Base-by-base conservation (phyloP, 2,113 vertebrate species). In the Paraplagusia blochii region DNA sequence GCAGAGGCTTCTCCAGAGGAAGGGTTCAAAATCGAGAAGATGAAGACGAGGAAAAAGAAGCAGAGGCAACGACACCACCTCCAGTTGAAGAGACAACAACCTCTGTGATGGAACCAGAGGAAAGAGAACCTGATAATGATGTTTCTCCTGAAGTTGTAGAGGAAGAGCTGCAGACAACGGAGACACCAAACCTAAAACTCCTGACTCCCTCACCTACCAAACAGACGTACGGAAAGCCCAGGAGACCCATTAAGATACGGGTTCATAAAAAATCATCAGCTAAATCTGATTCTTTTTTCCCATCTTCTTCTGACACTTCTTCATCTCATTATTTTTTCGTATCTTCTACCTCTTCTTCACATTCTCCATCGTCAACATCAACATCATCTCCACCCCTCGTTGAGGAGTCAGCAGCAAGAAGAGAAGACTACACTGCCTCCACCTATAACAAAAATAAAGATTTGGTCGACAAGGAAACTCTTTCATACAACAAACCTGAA, bases 171-270 rank as follows among this genome's bases (percentile, higher is more conserved):
- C 16, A 9, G 12, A 80, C 74, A 22, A 76, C 80, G 8, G 43
- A 76, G 47, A 57, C 47, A 1, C 76, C 81, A 5, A 82, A 58
- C 52, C 77, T 82, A 17, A 85, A 85, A 64, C 39, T 69, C 63
- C 13, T 70, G 9, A 87, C 66, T 7, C 71, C 63, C 1, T 81
- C 83, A 18, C 72, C 82, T 36, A 81, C 61, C 17, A 87, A 85
- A 77, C 38, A 54, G 35, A 15, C 13, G 1, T 14, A 29, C 18
- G 16, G 11, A 53, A 57, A 0, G 2, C 58, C 53, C 15, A 79
- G 82, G 62, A 69, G 80, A 42, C 79, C 77, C 12, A 8, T 86
- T 50, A 82, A 83, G 72, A 79, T 84, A 15, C 78, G 81, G 42
- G 42, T 85, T 40, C 85, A 88, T 65, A 53, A 86, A 62, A 87